phyloP scores from a whole-genome alignment of 2,888 invertebrate genomes.

The Galeruca laticollis region DNA sequence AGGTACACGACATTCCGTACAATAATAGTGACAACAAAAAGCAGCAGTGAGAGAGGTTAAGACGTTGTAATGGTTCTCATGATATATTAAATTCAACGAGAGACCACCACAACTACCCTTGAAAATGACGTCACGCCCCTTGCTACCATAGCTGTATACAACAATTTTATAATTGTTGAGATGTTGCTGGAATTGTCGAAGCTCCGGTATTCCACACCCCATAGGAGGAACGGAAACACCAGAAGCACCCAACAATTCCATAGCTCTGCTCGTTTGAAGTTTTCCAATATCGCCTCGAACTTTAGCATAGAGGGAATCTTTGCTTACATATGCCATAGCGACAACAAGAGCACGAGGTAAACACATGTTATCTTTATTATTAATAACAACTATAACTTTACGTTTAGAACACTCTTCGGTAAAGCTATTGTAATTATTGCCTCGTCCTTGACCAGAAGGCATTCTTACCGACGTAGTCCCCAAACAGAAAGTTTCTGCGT shows the following conservation, averaged over 20 bases:
- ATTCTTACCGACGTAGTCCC: slow-evolving; percentile 28
- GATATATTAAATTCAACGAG: slow-evolving; percentile 48
- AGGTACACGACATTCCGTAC: slow-evolving; percentile 48
- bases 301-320: slow-evolving; percentile 21
- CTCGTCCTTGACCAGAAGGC: slow-evolving; percentile 16
- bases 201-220: slow-evolving; percentile 31
- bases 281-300: slow-evolving; percentile 27
- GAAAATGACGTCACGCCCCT: slow-evolving; percentile 39
- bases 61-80: slow-evolving; percentile 49
- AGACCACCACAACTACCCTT: slow-evolving; percentile 12
- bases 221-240: slow-evolving; percentile 27
- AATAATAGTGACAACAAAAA: slow-evolving; percentile 50
- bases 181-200: slow-evolving; percentile 33
- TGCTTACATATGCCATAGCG: slow-evolving; percentile 32
- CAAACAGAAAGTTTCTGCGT: slow-evolving; percentile 45
- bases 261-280: slow-evolving; percentile 12
- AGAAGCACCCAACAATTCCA: slow-evolving; percentile 10
- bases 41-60: slow-evolving; percentile 49
- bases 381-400: slow-evolving; percentile 32
- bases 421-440: slow-evolving; percentile 28
- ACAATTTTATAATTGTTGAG: slow-evolving; percentile 38
- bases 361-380: slow-evolving; percentile 47
- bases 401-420: slow-evolving; percentile 37
- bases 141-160: slow-evolving; percentile 39
- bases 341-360: slow-evolving; percentile 41